Evolutionary conservation across 2,888 invertebrate species (phyloP).

Genomic region (Drosophila cognata): DNA sequence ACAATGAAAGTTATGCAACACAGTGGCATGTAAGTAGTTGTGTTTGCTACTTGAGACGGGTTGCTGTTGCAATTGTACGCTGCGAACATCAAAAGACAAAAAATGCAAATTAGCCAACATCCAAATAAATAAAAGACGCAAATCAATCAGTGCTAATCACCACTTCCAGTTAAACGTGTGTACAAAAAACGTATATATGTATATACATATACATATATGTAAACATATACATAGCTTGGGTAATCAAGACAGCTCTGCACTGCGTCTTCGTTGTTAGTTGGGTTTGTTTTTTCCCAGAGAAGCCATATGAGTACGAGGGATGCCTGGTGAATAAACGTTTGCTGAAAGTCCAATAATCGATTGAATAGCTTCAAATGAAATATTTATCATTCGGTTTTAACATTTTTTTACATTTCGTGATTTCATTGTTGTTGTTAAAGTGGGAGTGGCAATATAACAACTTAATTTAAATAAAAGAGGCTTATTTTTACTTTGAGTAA

Average conservation of each 20-base stretch:
- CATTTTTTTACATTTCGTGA: too few relatives aligned
- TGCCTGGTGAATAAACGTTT: not conserved
- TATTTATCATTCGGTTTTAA: not conserved
- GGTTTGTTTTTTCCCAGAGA: constrained; percentile 12
- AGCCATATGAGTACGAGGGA: constrained; percentile 38
- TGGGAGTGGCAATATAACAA: not conserved
- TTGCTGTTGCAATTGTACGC: constrained; percentile 36
- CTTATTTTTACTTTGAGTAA: not conserved
- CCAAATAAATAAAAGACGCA: constrained; percentile 36
- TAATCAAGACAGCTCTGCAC: constrained; percentile 29
- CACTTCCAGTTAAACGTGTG: constrained; percentile 20
- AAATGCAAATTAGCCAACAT: constrained; percentile 28
- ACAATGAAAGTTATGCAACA: constrained; percentile 72
- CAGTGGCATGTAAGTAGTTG: constrained; percentile 18
- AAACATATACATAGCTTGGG: constrained; percentile 21
- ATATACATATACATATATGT: not conserved
- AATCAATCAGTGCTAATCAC: constrained; percentile 76
- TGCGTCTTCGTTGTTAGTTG: constrained; percentile 4
- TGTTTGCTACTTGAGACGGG: constrained; percentile 45
- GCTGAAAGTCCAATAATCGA: not conserved
- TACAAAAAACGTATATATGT: constrained; percentile 18
- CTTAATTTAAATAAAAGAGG: not conserved
- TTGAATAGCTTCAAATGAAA: not conserved
- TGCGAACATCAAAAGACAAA: constrained; percentile 46
- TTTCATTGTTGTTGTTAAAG: too few relatives aligned